phyloP scores from a whole-genome alignment of 2,888 invertebrate genomes.

The Xylota sylvarum region DNA sequence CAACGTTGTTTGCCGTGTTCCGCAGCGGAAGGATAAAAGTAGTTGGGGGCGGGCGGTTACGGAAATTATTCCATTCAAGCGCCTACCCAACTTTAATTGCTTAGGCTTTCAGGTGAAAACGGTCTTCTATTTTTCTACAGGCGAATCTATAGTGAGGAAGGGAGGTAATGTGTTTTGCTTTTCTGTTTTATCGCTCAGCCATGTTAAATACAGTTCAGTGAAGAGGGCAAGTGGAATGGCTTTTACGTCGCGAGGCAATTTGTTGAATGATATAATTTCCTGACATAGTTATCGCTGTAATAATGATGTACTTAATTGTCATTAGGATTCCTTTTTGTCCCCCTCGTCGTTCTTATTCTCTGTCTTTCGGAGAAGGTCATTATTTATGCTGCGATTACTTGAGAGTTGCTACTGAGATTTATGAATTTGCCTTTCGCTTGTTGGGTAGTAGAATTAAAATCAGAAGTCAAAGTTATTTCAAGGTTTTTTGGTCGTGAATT shows the following conservation, averaged over 20 bases:
- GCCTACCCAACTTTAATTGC: conserved; percentile 44
- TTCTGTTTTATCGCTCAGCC: conserved; percentile 12
- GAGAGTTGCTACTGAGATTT: conserved; percentile 1
- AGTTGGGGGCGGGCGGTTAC: background rate
- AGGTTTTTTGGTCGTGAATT: background rate
- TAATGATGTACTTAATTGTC: conserved; percentile 32
- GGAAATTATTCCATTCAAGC: conserved; percentile 39
- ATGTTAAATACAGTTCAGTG: conserved; percentile 36
- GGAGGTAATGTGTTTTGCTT: conserved; percentile 18
- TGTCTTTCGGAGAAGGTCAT: background rate
- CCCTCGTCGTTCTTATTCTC: background rate
- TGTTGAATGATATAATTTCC: conserved; percentile 46
- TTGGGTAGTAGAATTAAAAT: background rate
- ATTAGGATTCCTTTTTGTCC: conserved; percentile 6
- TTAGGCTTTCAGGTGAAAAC: conserved; percentile 43
- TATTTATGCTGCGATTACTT: conserved; percentile 12
- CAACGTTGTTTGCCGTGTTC: conserved; percentile 31
- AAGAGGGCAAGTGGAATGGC: conserved; percentile 5
- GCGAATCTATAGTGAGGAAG: background rate
- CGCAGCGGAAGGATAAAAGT: background rate
- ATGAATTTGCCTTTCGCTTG: conserved; percentile 14
- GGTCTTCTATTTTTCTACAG: background rate
- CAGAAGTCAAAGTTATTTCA: background rate
- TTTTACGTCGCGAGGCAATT: conserved; percentile 37
- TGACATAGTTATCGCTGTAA: conserved; percentile 52